phyloP scores from a whole-genome alignment of 1,140 invertebrate species.

The Antheraea pernyi region DNA sequence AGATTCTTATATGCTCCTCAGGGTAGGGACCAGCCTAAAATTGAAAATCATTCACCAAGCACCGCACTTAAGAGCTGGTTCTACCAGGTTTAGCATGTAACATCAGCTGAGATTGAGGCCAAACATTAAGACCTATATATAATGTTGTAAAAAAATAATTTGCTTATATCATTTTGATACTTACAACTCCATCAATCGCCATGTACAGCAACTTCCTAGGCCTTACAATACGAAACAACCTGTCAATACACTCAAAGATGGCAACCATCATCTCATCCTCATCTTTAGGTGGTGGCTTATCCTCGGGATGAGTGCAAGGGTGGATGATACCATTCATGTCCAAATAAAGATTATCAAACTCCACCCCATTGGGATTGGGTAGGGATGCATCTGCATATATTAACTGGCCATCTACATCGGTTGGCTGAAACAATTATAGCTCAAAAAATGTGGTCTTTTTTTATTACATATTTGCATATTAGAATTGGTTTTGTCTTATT shows the following conservation, averaged over 20 bases:
- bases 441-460: not conserved
- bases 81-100: too few relatives aligned
- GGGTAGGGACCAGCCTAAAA: too few relatives aligned
- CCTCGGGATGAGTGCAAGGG: conserved; percentile 99
- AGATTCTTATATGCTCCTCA: too few relatives aligned
- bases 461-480: too few relatives aligned
- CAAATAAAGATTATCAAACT: conserved; percentile 99
- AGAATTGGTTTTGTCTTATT: too few relatives aligned
- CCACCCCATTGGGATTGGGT: conserved; percentile 97
- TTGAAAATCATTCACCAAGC: too few relatives aligned
- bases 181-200: conserved; percentile 99
- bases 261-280: conserved; percentile 99
- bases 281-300: conserved; percentile 97
- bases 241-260: conserved; percentile 99
- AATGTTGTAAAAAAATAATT: too few relatives aligned
- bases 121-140: too few relatives aligned
- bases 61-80: too few relatives aligned
- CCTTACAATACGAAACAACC: conserved; percentile 96
- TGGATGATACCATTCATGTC: conserved; percentile 99
- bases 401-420: conserved; percentile 81
- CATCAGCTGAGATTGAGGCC: too few relatives aligned
- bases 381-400: conserved; percentile 90
- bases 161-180: too few relatives aligned
- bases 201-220: conserved; percentile 98
- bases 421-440: conserved; percentile 68